Evolutionary conservation across 2,888 invertebrate genomes (phyloP).

Genomic region (Drosophila antonietae): DNA sequence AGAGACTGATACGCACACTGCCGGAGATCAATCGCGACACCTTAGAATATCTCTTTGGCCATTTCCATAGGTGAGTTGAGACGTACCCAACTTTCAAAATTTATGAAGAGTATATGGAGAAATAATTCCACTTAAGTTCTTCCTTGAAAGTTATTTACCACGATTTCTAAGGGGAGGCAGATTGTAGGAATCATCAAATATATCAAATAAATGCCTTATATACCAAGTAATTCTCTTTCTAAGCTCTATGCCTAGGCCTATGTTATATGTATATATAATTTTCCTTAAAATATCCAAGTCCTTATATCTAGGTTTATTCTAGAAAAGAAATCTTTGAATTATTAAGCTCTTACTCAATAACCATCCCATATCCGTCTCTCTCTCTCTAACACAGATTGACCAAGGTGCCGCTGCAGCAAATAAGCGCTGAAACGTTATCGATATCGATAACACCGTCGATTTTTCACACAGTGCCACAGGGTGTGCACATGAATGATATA

Average conservation of each 20-base stretch:
- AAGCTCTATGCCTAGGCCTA: neutral
- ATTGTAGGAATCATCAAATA: too few relatives aligned
- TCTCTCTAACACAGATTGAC: slow-evolving; percentile 68
- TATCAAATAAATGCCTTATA: too few relatives aligned
- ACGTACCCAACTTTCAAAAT: neutral
- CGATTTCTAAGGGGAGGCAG: neutral
- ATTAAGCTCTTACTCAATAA: neutral
- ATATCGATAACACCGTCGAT: slow-evolving; percentile 83
- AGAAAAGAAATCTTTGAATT: neutral
- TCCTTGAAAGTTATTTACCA: neutral
- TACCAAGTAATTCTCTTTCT: neutral
- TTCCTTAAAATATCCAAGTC: neutral
- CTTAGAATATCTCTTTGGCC: slow-evolving; percentile 81
- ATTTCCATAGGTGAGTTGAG: slow-evolving; percentile 80
- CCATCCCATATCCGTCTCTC: neutral
- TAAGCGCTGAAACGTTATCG: slow-evolving; percentile 82
- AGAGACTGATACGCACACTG: slow-evolving; percentile 82
- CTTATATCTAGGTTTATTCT: neutral
- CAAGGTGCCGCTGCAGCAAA: slow-evolving; percentile 83
- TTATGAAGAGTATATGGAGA: neutral
- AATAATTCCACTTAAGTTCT: neutral
- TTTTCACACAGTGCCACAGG: slow-evolving; percentile 80
- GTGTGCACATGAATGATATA: slow-evolving; percentile 78
- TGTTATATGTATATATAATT: too few relatives aligned
- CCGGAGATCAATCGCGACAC: slow-evolving; percentile 84